phyloP scores from a whole-genome alignment of 2,888 invertebrate genomes.

The Eilema sororculum region DNA sequence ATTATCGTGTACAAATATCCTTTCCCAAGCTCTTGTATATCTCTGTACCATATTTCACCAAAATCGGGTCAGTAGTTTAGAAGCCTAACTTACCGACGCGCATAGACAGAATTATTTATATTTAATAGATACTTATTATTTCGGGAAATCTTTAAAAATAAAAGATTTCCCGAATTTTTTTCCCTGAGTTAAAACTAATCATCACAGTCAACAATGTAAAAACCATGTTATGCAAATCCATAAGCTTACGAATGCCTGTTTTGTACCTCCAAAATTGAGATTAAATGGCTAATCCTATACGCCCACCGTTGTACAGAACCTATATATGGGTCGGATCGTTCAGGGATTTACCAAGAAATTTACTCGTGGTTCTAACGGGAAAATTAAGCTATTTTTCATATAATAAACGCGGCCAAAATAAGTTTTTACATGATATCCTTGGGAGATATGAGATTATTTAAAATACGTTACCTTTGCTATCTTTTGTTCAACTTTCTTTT shows the following conservation, averaged over 20 bases:
- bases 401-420: conserved; percentile 56
- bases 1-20: no score
- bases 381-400: conserved; percentile 69
- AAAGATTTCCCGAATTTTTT: background rate
- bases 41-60: no score
- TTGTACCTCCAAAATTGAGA: conserved; percentile 5
- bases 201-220: background rate
- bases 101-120: no score
- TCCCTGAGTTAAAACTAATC: no score
- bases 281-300: conserved; percentile 10
- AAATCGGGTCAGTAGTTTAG: no score
- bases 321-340: conserved; percentile 60
- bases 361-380: conserved; percentile 61
- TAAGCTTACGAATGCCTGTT: background rate
- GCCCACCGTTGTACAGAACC: conserved; percentile 44
- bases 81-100: no score
- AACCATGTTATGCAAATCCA: background rate
- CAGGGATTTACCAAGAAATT: conserved; percentile 60
- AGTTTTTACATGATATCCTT: conserved; percentile 43
- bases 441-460: conserved; percentile 41
- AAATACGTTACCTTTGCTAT: conserved; percentile 32
- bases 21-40: no score
- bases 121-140: no score
- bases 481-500: conserved; percentile 14
- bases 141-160: background rate